These are phyloP conservation scores for Eupsilia transversa DNA, from an alignment of 2,888 invertebrate species.

Conservation along the genomic window DNA sequence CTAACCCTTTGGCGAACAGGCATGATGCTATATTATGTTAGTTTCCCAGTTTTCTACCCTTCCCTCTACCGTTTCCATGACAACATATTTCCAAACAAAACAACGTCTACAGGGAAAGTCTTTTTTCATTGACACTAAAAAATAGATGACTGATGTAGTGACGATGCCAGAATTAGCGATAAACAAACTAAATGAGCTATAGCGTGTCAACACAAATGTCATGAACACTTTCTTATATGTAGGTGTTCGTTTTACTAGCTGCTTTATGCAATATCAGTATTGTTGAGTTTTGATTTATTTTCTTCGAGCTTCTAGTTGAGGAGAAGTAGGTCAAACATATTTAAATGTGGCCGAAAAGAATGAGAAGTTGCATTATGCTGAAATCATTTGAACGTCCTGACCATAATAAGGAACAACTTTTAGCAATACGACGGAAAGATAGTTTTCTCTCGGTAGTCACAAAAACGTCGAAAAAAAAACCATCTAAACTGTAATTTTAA, in stretches of 20 bases:
- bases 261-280: conserved; percentile 25
- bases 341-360: neutral
- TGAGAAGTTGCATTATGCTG: neutral
- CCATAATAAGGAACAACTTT: neutral
- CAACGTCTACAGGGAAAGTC: neutral
- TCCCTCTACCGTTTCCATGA: conserved; percentile 16
- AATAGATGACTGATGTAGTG: conserved; percentile 7
- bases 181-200: conserved; percentile 34
- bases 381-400: neutral
- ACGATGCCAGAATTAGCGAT: conserved; percentile 19
- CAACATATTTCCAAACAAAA: conserved; percentile 18
- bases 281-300: neutral
- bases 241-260: conserved; percentile 18
- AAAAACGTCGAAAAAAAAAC: neutral
- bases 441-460: neutral
- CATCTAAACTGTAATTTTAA: neutral
- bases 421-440: neutral
- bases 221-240: conserved; percentile 57
- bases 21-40: neutral
- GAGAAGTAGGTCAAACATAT: conserved; percentile 1
- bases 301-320: neutral
- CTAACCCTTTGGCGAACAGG: too few relatives aligned
- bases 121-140: neutral
- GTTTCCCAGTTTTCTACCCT: neutral
- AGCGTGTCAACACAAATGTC: conserved; percentile 52